A percentile compares a stretch with the other conserved stretches of the same genome.
Conservation (phyloP, 2,113 vertebrate genomes). For the Phodopus roborovskii region DNA sequence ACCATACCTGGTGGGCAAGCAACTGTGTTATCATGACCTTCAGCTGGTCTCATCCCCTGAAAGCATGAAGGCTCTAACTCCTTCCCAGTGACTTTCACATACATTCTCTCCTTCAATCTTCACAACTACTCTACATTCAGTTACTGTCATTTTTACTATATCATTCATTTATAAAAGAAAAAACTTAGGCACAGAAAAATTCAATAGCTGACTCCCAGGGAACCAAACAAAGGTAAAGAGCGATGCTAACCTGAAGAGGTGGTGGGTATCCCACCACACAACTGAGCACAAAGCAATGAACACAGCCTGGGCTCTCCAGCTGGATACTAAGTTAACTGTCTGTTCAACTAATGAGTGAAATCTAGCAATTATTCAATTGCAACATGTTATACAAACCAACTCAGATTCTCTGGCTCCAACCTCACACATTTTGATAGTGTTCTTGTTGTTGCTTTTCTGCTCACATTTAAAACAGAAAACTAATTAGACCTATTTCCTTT, state of each 20-base stretch:
- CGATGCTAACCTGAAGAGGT: background rate
- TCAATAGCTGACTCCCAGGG: background rate
- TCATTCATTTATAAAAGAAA: background rate
- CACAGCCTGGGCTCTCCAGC: no score
- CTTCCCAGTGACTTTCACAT: background rate
- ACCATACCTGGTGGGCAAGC: background rate
- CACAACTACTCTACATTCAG: background rate
- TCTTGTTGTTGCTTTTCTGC: background rate
- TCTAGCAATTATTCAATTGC: background rate
- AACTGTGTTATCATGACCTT: background rate
- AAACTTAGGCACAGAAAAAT: slow-evolving; percentile 3
- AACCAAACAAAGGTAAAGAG: background rate
- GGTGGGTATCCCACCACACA: background rate
- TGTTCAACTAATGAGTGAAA: background rate
- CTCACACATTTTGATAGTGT: background rate
- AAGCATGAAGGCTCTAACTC: background rate
- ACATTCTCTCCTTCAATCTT: background rate
- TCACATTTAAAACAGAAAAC: slow-evolving; percentile 33
- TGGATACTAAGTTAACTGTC: background rate
- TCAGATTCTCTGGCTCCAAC: background rate
- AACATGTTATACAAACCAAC: background rate
- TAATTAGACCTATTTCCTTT: background rate
- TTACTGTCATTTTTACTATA: background rate
- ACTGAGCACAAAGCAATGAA: background rate
- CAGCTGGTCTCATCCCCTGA: background rate